Conservation (phyloP, 2,113 vertebrate species). For the Uropsilus gracilis region DNA sequence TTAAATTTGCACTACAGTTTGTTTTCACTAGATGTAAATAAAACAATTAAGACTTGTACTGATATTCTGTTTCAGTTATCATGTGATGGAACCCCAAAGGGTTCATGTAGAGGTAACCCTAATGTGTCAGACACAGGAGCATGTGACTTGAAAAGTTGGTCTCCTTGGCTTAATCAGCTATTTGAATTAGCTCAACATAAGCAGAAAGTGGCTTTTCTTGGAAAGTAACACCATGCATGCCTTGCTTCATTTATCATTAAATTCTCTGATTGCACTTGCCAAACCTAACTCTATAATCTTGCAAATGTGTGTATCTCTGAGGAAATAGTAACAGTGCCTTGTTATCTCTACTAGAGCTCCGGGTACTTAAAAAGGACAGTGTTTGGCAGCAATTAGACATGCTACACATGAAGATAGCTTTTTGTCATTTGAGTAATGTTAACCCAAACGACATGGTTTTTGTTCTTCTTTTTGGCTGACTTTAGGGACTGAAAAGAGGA, state of each 20-base stretch:
- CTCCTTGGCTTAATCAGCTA: conserved; percentile 81
- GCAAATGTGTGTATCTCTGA: conserved; percentile 79
- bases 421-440: conserved; percentile 83
- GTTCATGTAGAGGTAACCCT: conserved; percentile 83
- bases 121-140: conserved; percentile 78
- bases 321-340: conserved; percentile 70
- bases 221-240: conserved; percentile 84
- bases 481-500: conserved; percentile 94
- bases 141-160: conserved; percentile 81
- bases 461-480: conserved; percentile 87
- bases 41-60: conserved; percentile 78
- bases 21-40: conserved; percentile 68
- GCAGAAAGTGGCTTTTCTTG: conserved; percentile 82
- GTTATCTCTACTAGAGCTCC: conserved; percentile 79
- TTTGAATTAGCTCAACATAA: conserved; percentile 78
- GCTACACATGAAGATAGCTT: conserved; percentile 77
- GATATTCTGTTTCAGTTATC: conserved; percentile 83
- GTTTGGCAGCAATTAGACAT: conserved; percentile 82
- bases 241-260: conserved; percentile 85
- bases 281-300: conserved; percentile 84
- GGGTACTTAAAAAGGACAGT: conserved; percentile 73
- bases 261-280: conserved; percentile 82
- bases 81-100: conserved; percentile 81
- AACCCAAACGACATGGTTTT: conserved; percentile 82
- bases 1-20: conserved; percentile 66